phyloP scores from a whole-genome alignment of 2,113 vertebrate species.

The Drymodes brunneopygia region DNA sequence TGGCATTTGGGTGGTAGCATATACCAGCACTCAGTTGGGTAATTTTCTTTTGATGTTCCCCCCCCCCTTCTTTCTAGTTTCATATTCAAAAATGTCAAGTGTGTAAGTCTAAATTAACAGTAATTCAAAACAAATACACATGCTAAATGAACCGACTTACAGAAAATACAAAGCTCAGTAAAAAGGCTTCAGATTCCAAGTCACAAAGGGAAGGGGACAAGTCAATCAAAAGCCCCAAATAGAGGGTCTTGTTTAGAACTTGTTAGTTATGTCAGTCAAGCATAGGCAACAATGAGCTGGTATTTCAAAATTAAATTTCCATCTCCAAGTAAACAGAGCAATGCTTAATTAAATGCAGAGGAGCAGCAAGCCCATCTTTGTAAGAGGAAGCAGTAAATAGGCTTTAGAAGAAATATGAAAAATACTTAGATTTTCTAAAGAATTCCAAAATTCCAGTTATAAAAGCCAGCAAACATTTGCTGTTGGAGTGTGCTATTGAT shows the following conservation, averaged over 20 bases:
- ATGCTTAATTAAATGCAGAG: not conserved
- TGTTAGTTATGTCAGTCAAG: not conserved
- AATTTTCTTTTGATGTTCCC: rapidly evolving
- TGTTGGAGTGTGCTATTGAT: not conserved
- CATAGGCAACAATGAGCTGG: not conserved
- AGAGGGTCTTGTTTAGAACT: not conserved
- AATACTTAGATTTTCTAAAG: not conserved
- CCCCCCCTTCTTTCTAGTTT: rapidly evolving
- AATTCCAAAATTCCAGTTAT: not conserved
- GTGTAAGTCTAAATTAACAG: not conserved
- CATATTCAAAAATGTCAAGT: not conserved
- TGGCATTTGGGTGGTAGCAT: not conserved
- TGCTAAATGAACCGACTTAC: not conserved
- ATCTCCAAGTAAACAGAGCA: not conserved
- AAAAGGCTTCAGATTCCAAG: not conserved
- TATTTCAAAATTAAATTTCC: not conserved
- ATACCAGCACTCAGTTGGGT: not conserved
- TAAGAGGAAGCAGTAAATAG: not conserved
- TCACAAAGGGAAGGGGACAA: not conserved
- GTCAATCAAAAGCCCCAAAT: not conserved
- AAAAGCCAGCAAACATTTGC: not conserved
- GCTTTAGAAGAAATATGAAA: not conserved
- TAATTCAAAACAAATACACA: not conserved
- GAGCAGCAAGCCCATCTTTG: not conserved
- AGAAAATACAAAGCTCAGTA: not conserved